These are phyloP conservation scores for Probosciger aterrimus DNA, from an alignment of 2,113 vertebrate genomes.

Conservation along the genomic window DNA sequence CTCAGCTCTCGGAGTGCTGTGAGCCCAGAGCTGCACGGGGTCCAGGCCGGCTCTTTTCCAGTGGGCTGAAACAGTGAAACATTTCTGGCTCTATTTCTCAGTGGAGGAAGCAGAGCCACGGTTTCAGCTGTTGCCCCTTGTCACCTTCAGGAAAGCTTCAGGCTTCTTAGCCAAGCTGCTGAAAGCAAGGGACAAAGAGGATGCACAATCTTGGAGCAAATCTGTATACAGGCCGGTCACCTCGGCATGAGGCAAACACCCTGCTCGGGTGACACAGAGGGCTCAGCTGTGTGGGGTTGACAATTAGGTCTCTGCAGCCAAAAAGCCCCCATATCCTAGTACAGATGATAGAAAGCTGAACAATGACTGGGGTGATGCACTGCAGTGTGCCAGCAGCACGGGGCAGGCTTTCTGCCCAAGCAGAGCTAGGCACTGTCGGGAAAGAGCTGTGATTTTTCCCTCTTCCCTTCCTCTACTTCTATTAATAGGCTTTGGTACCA, in stretches of 20 bases:
- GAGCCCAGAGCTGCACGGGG: neutral
- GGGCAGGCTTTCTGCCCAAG: accelerated
- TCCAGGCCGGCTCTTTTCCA: neutral
- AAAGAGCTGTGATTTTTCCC: neutral
- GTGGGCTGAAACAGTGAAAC: neutral
- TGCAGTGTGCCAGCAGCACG: neutral
- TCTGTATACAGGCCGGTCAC: neutral
- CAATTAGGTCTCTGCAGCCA: neutral
- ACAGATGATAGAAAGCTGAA: neutral
- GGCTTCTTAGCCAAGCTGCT: neutral
- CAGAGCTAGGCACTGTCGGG: neutral
- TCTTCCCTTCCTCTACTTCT: neutral
- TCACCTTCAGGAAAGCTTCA: neutral
- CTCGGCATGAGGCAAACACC: accelerated
- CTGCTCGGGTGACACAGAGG: accelerated
- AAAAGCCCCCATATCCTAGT: neutral
- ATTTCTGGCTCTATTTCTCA: neutral
- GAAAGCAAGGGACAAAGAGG: neutral
- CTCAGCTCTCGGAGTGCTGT: neutral
- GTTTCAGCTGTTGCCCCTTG: neutral
- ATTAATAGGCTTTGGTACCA: neutral
- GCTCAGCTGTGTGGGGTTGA: neutral
- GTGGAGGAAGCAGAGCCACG: neutral
- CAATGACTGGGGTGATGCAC: too few relatives aligned
- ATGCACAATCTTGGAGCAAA: neutral